Evolutionary conservation across 2,113 vertebrate genomes (phyloP).

Genomic region (Tamias sibiricus): DNA sequence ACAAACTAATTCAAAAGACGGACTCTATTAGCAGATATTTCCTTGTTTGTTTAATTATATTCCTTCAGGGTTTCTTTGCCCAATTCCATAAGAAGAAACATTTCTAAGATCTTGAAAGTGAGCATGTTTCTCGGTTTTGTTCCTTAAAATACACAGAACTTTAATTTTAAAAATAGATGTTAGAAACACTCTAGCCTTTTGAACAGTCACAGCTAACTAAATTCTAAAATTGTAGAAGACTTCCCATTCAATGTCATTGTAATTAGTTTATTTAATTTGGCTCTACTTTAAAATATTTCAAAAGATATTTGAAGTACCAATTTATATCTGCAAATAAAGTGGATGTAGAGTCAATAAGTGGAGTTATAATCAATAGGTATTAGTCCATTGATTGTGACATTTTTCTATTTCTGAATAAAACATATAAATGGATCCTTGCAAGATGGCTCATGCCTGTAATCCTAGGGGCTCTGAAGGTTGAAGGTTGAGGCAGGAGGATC

Average conservation of each 20-base stretch:
- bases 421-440: not conserved
- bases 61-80: conserved; percentile 63
- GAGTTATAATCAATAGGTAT: not conserved
- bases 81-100: conserved; percentile 62
- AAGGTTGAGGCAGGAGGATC: too few species aligned
- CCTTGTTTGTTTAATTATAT: conserved; percentile 1
- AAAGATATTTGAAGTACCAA: conserved; percentile 72
- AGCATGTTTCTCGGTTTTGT: conserved; percentile 49
- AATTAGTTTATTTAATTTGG: conserved; percentile 74
- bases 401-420: conserved; percentile 31
- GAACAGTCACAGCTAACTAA: conserved; percentile 69
- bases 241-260: conserved; percentile 66
- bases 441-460: too few species aligned
- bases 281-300: conserved; percentile 80
- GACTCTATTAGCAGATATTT: conserved; percentile 69
- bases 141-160: conserved; percentile 72
- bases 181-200: conserved; percentile 70
- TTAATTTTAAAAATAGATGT: conserved; percentile 75
- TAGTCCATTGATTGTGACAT: not conserved
- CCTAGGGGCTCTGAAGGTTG: too few species aligned
- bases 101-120: conserved; percentile 70
- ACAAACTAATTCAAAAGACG: conserved; percentile 81
- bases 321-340: conserved; percentile 18
- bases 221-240: conserved; percentile 61
- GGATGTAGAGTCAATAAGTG: not conserved